Base-by-base conservation (phyloP, 53 echinoderm and acorn worm species). In the Paracentrotus lividus region DNA sequence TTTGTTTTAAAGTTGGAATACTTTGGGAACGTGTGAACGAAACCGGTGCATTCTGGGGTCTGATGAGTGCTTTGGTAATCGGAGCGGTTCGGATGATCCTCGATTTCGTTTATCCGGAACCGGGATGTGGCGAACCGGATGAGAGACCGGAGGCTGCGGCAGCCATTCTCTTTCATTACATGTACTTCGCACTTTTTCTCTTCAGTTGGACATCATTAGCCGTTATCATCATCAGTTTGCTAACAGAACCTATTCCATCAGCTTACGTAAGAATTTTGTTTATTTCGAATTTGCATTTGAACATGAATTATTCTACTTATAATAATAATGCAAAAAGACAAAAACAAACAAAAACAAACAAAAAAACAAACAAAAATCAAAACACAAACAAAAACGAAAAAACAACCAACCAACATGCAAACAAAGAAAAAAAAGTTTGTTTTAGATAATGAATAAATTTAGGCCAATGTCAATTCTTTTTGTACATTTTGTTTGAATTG, bases 171-270 rank as follows among this genome's bases (percentile, higher is more conserved):
- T 94, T 98, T 38, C 99, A 99, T 81, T 99, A 99, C 93, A 97
- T 99, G 97, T 99, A 99, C 93, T 97, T 99, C 88, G 99, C 99
- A 1, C 91, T 97, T 59, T 86, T 99, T 7, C 93, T 99, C 29
- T 99, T 95, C 92, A 77, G 94, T 13, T 88, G 96, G 24, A 99
- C 99, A 0, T 78, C 85, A 27, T 14, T 96, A 8, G 33, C 93
- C 29, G 86, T 91, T 0, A 84, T 97, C 9, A 77, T 95, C 42
- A 93, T 97, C 69, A 99, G 99, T 89, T 90, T 93, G 24, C 43
- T 91, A 36, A 96, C 96, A 5, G 65, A 94, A 27, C 94, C 96
- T 15, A 94, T 99, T 10, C 97, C 97, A 36, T 16, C 36, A 10
- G 85, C 97, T 88, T 97, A 96, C 85, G 99, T 99, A 72, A 90